Evolutionary conservation across 2,888 invertebrate species (phyloP), one percentile per base, ranked within the genome.

Genomic region (Adela reaumurella): DNA sequence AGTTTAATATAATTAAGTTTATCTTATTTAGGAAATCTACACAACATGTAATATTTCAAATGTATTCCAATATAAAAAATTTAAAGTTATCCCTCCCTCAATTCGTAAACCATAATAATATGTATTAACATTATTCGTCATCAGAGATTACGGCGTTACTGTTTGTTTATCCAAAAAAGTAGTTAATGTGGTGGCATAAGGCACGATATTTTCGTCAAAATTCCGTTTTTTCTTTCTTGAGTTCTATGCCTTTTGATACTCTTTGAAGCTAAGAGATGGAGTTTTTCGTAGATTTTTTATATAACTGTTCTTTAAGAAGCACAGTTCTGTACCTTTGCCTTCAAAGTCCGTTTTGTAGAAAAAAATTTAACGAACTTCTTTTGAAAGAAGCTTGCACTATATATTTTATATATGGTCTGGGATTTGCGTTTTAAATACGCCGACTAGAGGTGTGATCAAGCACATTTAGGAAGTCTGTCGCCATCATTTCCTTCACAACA

Each of bases 391-490:
- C 56, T 43, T 55, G 45, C 18, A 44, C 46, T 52, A 57, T 57
- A 29, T 56, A 51, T 48, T 53, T 53, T 43, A 56, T 46, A 44
- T 58, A 58, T 1, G 54, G 56, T 46, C 56, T 51, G 5, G 58
- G 55, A 29, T 51, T 55, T 3, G 56, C 55, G 8, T 28, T 56
- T 52, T 57, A 55, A 17, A 57, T 50, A 41, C 56, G 47, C 50
- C 57, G 51, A 17, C 56, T 47, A 29, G 57, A 59, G 3, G 55
- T 48, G 42, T 51, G 53, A 53, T 55, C 53, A 17, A 49, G 47
- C 19, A 56, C 17, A 48, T 56, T 51, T 8, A 57, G n/a, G 50
- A 58, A 57, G 44, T 54, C 49, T 43, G 51, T 43, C 1, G 51
- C 28, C 16, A 45, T 17, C 52, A 48, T 24, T 29, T 43, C 45